Conservation (phyloP, 2,888 invertebrate species). For the Clistopyga incitator region DNA sequence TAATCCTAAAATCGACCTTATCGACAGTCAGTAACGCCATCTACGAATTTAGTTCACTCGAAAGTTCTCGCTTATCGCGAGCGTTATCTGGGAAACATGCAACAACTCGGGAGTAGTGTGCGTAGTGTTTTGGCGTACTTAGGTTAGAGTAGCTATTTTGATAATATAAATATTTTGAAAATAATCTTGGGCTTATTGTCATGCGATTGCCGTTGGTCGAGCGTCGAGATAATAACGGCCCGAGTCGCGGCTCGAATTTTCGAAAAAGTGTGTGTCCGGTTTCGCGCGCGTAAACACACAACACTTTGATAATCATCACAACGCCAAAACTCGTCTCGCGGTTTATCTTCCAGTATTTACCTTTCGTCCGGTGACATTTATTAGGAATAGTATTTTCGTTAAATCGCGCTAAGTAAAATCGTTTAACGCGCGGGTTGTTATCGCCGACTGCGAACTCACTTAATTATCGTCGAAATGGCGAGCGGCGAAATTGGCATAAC, state of each 20-base stretch:
- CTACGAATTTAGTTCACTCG: too few relatives aligned
- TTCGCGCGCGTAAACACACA: constrained; percentile 64
- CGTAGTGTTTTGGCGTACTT: constrained; percentile 69
- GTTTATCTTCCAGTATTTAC: constrained; percentile 27
- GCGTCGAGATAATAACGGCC: background rate
- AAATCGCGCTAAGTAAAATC: background rate
- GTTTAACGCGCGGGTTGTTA: background rate
- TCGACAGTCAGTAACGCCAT: too few relatives aligned
- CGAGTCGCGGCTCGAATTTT: background rate
- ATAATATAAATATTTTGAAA: constrained; percentile 70
- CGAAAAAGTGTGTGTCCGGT: constrained; percentile 22
- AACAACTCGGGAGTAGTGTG: constrained; percentile 52
- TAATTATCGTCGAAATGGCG: constrained; percentile 74
- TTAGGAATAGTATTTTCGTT: background rate
- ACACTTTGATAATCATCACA: constrained; percentile 15
- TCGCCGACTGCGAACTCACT: background rate
- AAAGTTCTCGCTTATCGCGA: too few relatives aligned
- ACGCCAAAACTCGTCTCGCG: background rate
- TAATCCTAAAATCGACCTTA: too few relatives aligned
- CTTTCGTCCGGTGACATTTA: background rate
- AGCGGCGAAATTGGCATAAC: constrained; percentile 73
- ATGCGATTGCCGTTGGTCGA: constrained; percentile 70
- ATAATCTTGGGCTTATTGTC: constrained; percentile 71
- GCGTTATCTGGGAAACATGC: background rate
- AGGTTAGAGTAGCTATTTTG: constrained; percentile 79